Conservation (phyloP, 2,113 vertebrate species). For the Copsychus sechellarum region DNA sequence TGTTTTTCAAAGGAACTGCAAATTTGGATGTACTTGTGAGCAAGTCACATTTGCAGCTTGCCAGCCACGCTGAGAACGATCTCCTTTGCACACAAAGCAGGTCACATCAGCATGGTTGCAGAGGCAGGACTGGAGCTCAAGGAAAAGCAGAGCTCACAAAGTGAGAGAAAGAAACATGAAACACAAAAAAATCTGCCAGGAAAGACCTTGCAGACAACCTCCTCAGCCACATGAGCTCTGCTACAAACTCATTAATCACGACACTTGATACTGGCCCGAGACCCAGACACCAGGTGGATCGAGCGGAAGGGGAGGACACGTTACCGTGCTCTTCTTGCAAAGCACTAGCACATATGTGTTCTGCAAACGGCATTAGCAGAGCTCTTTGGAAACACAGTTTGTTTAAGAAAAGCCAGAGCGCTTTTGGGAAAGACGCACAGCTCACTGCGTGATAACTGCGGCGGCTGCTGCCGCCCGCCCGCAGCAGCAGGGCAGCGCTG, state of each 20-base stretch:
- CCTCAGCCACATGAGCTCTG: background rate
- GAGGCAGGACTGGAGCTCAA: background rate
- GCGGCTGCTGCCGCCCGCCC: background rate
- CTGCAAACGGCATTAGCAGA: background rate
- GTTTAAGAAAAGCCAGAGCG: background rate
- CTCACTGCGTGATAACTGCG: background rate
- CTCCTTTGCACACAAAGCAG: background rate
- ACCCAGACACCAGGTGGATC: background rate
- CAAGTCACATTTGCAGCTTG: background rate
- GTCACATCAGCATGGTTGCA: background rate
- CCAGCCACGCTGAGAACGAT: background rate
- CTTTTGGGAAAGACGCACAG: background rate
- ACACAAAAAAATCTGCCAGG: background rate
- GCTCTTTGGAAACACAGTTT: background rate
- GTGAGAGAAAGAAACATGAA: background rate
- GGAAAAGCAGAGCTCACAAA: background rate
- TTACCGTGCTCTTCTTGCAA: background rate
- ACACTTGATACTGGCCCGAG: background rate
- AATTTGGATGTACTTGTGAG: background rate
- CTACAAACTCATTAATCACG: background rate
- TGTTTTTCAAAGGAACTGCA: background rate
- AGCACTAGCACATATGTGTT: background rate
- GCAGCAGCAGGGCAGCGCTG: background rate
- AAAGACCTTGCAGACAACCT: background rate
- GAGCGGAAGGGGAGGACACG: background rate